Percentiles rank a stretch among this genome's conserved stretches.
Evolutionary conservation across 2,888 invertebrate species (phyloP).

Genomic region (Dasypolia templi): DNA sequence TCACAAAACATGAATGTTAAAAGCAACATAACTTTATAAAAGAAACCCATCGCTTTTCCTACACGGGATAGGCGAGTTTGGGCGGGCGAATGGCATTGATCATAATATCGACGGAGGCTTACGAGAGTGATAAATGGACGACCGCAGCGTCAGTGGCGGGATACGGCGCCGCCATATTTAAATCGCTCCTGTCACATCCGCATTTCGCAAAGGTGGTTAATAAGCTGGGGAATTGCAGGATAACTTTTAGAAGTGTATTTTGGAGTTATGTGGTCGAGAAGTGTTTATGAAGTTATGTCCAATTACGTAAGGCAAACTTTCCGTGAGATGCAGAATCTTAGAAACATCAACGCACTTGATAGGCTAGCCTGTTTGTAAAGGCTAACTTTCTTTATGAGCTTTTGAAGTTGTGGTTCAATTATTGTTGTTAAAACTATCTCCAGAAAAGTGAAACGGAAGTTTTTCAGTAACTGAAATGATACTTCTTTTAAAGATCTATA

Average conservation of each 20-base stretch:
- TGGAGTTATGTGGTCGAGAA: not conserved
- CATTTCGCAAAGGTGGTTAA: slow-evolving; percentile 67
- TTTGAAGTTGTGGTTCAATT: not conserved
- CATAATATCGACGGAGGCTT: slow-evolving; percentile 90
- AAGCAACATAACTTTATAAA: slow-evolving; percentile 14
- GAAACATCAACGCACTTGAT: not conserved
- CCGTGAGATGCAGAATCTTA: not conserved
- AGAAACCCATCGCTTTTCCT: slow-evolving; percentile 61
- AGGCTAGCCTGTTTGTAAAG: not conserved
- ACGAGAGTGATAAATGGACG: slow-evolving; percentile 89
- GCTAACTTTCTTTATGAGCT: not conserved
- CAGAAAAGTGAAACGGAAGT: not conserved
- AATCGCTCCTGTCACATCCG: slow-evolving; percentile 88
- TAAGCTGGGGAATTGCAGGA: slow-evolving; percentile 38
- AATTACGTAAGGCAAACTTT: not conserved
- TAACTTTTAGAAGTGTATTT: slow-evolving; percentile 14
- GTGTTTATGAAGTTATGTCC: not conserved
- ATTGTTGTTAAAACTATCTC: not conserved
- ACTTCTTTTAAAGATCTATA: not conserved
- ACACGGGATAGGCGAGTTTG: slow-evolving; percentile 74
- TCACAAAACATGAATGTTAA: not conserved
- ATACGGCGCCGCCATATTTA: slow-evolving; percentile 88
- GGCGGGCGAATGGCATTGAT: slow-evolving; percentile 88
- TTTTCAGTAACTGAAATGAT: not conserved
- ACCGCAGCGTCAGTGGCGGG: slow-evolving; percentile 85